These are phyloP conservation scores for Drosophila kambysellisi DNA, from an alignment of 2,888 invertebrate genomes.

Conservation along the genomic window DNA sequence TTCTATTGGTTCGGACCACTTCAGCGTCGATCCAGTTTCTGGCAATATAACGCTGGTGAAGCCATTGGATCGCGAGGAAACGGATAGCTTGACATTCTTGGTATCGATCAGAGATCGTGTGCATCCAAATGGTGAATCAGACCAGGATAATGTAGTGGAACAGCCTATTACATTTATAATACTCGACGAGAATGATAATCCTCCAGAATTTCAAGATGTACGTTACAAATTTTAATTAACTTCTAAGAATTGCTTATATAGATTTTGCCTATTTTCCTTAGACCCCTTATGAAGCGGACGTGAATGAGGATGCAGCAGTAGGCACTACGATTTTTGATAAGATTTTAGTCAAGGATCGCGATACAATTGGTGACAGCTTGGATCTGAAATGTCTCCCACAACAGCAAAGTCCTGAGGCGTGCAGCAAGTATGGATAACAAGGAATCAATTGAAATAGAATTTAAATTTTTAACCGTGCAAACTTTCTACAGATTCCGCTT, in stretches of 20 bases:
- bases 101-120: conserved; percentile 93
- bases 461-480: neutral
- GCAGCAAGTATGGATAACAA: conserved; percentile 78
- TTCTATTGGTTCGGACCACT: conserved; percentile 92
- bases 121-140: conserved; percentile 86
- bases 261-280: conserved; percentile 83
- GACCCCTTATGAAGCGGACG: conserved; percentile 92
- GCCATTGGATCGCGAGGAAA: conserved; percentile 93
- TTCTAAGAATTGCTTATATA: neutral
- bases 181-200: conserved; percentile 95
- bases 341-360: conserved; percentile 91
- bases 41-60: conserved; percentile 92
- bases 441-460: neutral
- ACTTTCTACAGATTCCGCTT: conserved; percentile 78
- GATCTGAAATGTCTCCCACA: conserved; percentile 89
- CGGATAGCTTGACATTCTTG: conserved; percentile 91
- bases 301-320: conserved; percentile 90
- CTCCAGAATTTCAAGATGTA: conserved; percentile 92
- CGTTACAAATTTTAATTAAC: neutral
- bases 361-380: conserved; percentile 92
- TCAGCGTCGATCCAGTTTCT: conserved; percentile 90
- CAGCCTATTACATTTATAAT: conserved; percentile 93
- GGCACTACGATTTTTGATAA: conserved; percentile 90
- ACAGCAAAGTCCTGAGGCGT: conserved; percentile 85
- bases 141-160: conserved; percentile 90